Base-by-base conservation (phyloP, 2,888 invertebrate species). In the Hoplodrina ambigua region DNA sequence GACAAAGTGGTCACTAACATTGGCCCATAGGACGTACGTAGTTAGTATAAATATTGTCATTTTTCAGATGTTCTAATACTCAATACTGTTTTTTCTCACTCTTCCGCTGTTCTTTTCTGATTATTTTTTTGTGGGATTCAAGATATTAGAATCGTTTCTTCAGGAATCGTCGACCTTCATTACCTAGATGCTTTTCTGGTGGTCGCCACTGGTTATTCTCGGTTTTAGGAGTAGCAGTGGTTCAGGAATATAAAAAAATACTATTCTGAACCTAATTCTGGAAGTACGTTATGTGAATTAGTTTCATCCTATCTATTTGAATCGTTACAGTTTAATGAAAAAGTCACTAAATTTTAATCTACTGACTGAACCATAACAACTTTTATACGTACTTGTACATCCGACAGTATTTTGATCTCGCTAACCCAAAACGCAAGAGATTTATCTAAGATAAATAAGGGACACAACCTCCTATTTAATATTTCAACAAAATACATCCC, bases 401-500 rank as follows among this genome's bases (percentile, higher is more conserved):
- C 0, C 10, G 4, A 19, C 41, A 41, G 11, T 13, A 0, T 52
- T 55, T 64, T 25, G 5, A 65, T 46, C 41, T 25, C 50, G 10
- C 20, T 25, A 30, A 66, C 57, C 53, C 19, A 59, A 54, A 75
- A 46, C 13, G 11, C 59, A 46, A 20, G 8, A 50, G 4, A 52
- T 72, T 72, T 68, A 68, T 56, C 20, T 25, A 54, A 67, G 50
- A 46, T 78, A 66, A 69, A 67, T 67, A 63, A 49, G 58, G n/a
- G 52, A 46, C 46, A 54, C 57, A 15, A 54, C 61, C 62, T 41
- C 57, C 58, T 41, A 59, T 62, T 77, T 55, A 77, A 77, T 75
- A 57, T 65, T 78, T 62, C 67, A 72, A 67, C 59, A 72, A 72
- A 62, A 66, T 53, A 77, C 68, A 63, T 56, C 50, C 25, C 25